A percentile compares a stretch with the other conserved stretches of the same genome.
phyloP scores from a whole-genome alignment of 2,888 invertebrate genomes.

The Listrodromus nycthemerus region DNA sequence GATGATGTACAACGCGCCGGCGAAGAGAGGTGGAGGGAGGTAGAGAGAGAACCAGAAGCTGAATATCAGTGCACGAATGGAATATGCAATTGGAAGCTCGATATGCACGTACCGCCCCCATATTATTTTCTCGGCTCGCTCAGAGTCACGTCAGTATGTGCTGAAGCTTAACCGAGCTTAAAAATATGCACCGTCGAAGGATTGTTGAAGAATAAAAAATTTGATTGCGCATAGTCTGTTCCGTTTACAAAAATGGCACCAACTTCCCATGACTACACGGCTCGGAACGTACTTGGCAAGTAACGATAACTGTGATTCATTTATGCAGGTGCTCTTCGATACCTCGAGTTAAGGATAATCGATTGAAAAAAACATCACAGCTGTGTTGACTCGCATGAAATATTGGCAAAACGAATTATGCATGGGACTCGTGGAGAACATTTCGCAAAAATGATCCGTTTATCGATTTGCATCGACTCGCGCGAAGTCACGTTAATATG shows the following conservation, averaged over 20 bases:
- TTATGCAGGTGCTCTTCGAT: too few relatives aligned
- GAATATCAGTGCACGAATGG: slow-evolving; percentile 60
- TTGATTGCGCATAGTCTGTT: not conserved
- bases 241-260: not conserved
- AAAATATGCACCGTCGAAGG: not conserved
- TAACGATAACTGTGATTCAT: not conserved
- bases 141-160: slow-evolving; percentile 35
- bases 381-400: too few relatives aligned
- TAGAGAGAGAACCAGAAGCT: slow-evolving; percentile 2
- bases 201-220: not conserved
- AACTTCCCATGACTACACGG: not conserved
- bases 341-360: too few relatives aligned
- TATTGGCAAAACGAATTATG: too few relatives aligned
- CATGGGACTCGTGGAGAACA: too few relatives aligned
- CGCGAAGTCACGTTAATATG: slow-evolving; percentile 31
- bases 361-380: too few relatives aligned
- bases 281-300: not conserved
- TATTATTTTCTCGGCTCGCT: slow-evolving; percentile 41
- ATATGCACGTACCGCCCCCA: slow-evolving; percentile 47
- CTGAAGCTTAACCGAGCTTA: slow-evolving; percentile 3
- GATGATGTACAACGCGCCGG: slow-evolving; percentile 43
- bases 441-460: too few relatives aligned
- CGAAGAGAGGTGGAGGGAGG: not conserved
- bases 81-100: slow-evolving; percentile 51
- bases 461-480: slow-evolving; percentile 1